Conservation (phyloP, 2,113 vertebrate genomes). For the Scomber scombrus region DNA sequence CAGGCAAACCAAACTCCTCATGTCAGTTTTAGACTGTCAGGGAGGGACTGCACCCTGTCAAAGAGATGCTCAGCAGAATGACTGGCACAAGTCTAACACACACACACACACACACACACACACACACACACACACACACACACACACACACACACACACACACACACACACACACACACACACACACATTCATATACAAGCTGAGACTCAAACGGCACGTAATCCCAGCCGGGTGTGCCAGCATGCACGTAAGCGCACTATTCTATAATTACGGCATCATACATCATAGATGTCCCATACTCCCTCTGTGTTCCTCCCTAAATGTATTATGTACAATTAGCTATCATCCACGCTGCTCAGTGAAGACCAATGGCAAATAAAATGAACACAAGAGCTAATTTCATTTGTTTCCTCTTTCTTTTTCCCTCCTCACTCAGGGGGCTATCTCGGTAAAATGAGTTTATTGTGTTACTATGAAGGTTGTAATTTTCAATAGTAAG, state of each 20-base stretch:
- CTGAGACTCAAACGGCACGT: slow-evolving; percentile 27
- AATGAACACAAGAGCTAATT: slow-evolving; percentile 63
- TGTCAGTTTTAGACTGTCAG: slow-evolving; percentile 17
- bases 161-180: slow-evolving; percentile 26
- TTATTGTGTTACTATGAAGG: slow-evolving; percentile 59
- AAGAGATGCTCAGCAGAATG: slow-evolving; percentile 10
- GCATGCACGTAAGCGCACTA: slow-evolving; percentile 30
- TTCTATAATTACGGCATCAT: slow-evolving; percentile 55
- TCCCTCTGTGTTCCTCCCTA: slow-evolving; percentile 54
- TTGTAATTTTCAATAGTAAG: slow-evolving; percentile 48
- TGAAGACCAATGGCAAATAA: slow-evolving; percentile 54
- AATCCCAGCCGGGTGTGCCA: slow-evolving; percentile 9
- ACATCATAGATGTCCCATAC: slow-evolving; percentile 53
- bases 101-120: slow-evolving; percentile 3
- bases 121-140: slow-evolving; percentile 13
- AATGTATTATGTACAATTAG: slow-evolving; percentile 71
- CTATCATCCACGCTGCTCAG: slow-evolving; percentile 43
- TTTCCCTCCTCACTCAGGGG: slow-evolving; percentile 2
- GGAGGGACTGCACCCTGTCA: slow-evolving; percentile 13
- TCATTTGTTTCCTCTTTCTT: slow-evolving; percentile 35
- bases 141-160: slow-evolving; percentile 3
- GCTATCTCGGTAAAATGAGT: slow-evolving; percentile 51
- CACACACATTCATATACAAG: slow-evolving; percentile 11
- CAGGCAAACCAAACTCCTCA: slow-evolving; percentile 20
- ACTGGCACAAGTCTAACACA: slow-evolving; percentile 2